Base-by-base conservation (phyloP, 2,797 vertebrate genomes). In the Coregonus sp. region DNA sequence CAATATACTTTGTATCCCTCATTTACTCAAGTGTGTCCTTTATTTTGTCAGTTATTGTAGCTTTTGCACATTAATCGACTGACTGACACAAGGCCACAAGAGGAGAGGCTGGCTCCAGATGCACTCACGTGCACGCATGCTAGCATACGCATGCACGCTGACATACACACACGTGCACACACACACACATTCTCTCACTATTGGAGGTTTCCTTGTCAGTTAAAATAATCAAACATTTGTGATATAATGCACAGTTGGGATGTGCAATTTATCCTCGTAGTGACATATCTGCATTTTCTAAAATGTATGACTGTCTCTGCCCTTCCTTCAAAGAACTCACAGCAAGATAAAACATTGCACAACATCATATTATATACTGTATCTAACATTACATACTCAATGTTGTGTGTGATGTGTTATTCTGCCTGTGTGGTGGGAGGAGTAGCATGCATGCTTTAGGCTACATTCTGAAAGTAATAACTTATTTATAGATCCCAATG, bases 21-120 rank as follows among this genome's bases (percentile, higher is more conserved):
- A 47, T 11, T 47, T 11, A 11, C 9, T 47, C 40, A 47, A 47
- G 40, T 47, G 40, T 47, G 3, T 47, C 40, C 40, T 47, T 47
- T 12, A 47, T 11, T 47, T 3, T 47, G 40, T 11, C 40, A 47
- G 40, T 47, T 47, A 47, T 2, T 59, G 70, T 80, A 56, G 72
- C 56, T 73, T 80, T 76, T 83, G 80, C 82, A 87, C 80, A 86
- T 90, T 86, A 87, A 86, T 85, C 81, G 73, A 73, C 76, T 76
- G 74, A 69, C 59, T 72, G 72, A 68, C 72, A 80, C 25, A 61
- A 79, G 72, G 51, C 73, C 59, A 15, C 16, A 65, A 72, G 69
- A 54, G 54, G 73, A 81, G 70, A 82, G 35, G 61, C 69, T 54
- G 4, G 29, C 59, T 68, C 78, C 66, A 63, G 72, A 80, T 11